Conservation (phyloP, 2,797 vertebrate species). For the Peromyscus nudipes region DNA sequence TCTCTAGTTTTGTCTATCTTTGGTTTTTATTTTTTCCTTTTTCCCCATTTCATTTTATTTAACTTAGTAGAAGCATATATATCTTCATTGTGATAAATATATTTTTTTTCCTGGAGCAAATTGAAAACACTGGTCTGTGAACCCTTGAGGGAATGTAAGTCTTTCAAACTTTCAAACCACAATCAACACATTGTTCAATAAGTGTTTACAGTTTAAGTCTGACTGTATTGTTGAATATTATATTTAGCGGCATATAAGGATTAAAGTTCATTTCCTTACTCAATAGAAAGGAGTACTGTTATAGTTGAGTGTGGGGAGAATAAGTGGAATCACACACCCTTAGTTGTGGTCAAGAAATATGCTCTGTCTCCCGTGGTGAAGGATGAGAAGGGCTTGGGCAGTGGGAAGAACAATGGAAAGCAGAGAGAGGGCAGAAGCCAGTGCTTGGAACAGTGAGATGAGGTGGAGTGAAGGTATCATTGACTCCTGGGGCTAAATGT, state of each 20-base stretch:
- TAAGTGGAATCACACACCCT: neutral
- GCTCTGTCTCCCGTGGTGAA: neutral
- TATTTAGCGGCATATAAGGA: constrained; percentile 22
- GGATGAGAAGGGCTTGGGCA: neutral
- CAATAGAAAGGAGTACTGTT: neutral
- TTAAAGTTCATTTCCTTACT: neutral
- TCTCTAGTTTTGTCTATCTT: neutral
- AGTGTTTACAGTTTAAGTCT: constrained; percentile 6
- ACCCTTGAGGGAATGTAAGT: neutral
- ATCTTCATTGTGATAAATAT: neutral
- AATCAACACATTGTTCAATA: neutral
- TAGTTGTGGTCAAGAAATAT: neutral
- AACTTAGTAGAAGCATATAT: neutral
- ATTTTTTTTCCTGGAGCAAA: neutral
- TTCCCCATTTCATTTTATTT: neutral
- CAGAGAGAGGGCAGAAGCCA: neutral
- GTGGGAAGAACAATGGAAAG: neutral
- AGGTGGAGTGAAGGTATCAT: neutral
- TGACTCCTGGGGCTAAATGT: neutral
- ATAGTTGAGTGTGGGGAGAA: neutral
- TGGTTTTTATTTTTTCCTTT: neutral
- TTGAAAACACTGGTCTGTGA: constrained; percentile 19
- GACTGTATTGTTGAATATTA: constrained; percentile 6
- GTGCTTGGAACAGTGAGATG: neutral
- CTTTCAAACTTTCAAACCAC: constrained; percentile 31